Conservation (phyloP, 2,888 invertebrate species). For the Choreutis nemorana region DNA sequence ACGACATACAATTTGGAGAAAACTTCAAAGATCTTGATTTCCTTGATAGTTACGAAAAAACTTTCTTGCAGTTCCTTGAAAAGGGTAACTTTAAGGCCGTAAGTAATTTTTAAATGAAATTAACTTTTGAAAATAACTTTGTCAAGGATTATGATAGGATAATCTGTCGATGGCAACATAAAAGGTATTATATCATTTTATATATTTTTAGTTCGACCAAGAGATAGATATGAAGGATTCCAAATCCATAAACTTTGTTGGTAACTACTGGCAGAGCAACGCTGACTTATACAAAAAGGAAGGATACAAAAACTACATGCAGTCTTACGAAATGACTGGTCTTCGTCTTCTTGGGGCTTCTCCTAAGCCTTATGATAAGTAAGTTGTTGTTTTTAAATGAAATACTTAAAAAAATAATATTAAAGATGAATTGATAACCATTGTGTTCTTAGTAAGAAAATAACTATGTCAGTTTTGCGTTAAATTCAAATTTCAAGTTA, state of each 20-base stretch:
- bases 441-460: no score
- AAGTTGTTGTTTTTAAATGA: slow-evolving; percentile 15
- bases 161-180: no score
- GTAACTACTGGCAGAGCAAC: slow-evolving; percentile 66
- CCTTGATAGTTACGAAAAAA: slow-evolving; percentile 68
- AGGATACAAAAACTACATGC: slow-evolving; percentile 33
- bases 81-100: slow-evolving; percentile 69
- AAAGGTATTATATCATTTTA: slow-evolving; percentile 4
- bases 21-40: slow-evolving; percentile 54
- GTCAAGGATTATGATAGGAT: not conserved
- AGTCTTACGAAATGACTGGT: slow-evolving; percentile 68
- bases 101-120: no score
- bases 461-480: no score
- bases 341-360: slow-evolving; percentile 43
- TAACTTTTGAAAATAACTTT: no score
- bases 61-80: slow-evolving; percentile 53
- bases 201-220: slow-evolving; percentile 31
- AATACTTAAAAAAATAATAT: no score
- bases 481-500: no score
- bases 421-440: not conserved
- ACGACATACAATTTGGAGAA: slow-evolving; percentile 60
- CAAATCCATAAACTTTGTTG: slow-evolving; percentile 61
- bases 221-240: slow-evolving; percentile 33
- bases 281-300: slow-evolving; percentile 45
- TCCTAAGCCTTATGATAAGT: slow-evolving; percentile 28